phyloP scores from a whole-genome alignment of 2,888 invertebrate species.

The Drosophila lacicola region DNA sequence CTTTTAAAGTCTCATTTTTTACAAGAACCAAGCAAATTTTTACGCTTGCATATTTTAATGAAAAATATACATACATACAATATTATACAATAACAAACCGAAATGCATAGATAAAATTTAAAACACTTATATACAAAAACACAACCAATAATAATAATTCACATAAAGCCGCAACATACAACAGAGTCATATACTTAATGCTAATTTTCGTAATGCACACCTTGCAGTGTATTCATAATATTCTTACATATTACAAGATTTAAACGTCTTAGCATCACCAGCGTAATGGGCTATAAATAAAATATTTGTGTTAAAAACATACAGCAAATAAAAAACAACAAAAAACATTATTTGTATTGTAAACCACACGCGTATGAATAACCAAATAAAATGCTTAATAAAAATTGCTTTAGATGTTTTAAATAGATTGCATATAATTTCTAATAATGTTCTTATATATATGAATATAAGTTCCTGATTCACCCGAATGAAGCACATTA shows the following conservation, averaged over 20 bases:
- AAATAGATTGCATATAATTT: not conserved
- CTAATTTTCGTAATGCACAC: conserved; percentile 74
- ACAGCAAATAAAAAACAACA: conserved; percentile 55
- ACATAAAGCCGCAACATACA: conserved; percentile 49
- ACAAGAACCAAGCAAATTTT: conserved; percentile 79
- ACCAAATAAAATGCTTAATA: conserved; percentile 78
- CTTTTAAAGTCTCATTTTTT: conserved; percentile 83
- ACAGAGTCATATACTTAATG: conserved; percentile 47
- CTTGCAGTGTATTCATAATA: conserved; percentile 57
- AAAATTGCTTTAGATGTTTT: conserved; percentile 22
- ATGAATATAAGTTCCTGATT: no score
- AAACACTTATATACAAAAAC: conserved; percentile 55
- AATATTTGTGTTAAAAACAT: conserved; percentile 74
- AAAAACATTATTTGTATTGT: conserved; percentile 79
- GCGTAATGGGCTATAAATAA: conserved; percentile 60
- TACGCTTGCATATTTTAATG: conserved; percentile 80
- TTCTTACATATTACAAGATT: conserved; percentile 65
- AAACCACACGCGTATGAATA: conserved; percentile 82
- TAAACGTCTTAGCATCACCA: conserved; percentile 68
- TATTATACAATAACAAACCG: conserved; percentile 61
- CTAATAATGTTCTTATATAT: not conserved
- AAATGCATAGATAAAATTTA: conserved; percentile 70
- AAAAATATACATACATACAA: conserved; percentile 66
- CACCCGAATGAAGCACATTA: no score
- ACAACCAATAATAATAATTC: conserved; percentile 44